A percentile compares a stretch with the other conserved stretches of the same genome.
Conservation (phyloP, 2,888 invertebrate species). For the Drosophila subsilvestris region DNA sequence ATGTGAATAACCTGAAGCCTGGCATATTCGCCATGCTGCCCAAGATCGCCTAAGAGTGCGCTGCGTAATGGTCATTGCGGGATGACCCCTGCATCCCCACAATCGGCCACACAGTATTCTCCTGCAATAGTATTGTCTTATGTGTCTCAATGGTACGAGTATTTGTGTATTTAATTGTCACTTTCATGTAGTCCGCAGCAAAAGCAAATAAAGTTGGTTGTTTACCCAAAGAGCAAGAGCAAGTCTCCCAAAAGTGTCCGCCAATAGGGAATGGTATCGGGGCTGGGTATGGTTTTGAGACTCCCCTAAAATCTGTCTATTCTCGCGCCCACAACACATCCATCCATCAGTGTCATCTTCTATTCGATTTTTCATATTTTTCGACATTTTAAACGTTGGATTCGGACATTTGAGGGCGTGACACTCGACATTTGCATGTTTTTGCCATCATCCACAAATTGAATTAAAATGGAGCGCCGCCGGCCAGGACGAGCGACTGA, state of each 20-base stretch:
- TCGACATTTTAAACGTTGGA: slow-evolving; percentile 16
- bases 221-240: slow-evolving; percentile 31
- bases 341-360: slow-evolving; percentile 60
- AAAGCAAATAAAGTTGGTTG: slow-evolving; percentile 63
- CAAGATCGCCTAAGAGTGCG: slow-evolving; percentile 45
- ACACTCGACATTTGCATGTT: slow-evolving; percentile 51
- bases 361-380: slow-evolving; percentile 57
- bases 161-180: slow-evolving; percentile 20
- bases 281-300: neutral
- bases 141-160: slow-evolving; percentile 65
- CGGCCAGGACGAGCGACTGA: slow-evolving; percentile 15
- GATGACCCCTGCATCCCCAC: neutral
- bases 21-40: slow-evolving; percentile 77
- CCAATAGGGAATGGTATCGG: too few relatives aligned
- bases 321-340: slow-evolving; percentile 27
- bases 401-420: slow-evolving; percentile 5
- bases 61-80: neutral
- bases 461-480: slow-evolving; percentile 62
- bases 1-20: slow-evolving; percentile 74
- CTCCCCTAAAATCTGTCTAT: slow-evolving; percentile 25
- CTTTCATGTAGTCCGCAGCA: slow-evolving; percentile 22
- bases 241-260: slow-evolving; percentile 3
- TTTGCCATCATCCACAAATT: slow-evolving; percentile 59
- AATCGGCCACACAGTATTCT: slow-evolving; percentile 12
- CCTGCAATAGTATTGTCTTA: slow-evolving; percentile 2